Percentiles rank a stretch among this genome's conserved stretches.
Conservation (phyloP, 2,888 invertebrate genomes). For the Nomada ferruginata region DNA sequence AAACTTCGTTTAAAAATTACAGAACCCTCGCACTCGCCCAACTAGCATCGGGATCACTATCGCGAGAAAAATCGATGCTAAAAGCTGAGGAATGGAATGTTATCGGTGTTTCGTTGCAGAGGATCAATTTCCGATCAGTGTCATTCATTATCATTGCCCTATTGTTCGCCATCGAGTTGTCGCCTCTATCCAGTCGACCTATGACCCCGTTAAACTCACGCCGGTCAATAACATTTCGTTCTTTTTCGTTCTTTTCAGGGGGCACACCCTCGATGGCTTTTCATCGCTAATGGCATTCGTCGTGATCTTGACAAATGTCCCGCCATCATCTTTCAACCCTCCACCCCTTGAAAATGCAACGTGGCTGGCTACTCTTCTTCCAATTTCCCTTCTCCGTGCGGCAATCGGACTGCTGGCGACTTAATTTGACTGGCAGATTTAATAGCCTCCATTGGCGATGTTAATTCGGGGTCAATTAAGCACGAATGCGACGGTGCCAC, state of each 20-base stretch:
- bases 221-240: conserved; percentile 10
- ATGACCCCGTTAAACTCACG: conserved; percentile 20
- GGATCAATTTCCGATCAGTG: conserved; percentile 17
- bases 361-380: neutral
- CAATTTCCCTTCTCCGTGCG: conserved; percentile 15
- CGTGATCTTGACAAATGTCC: conserved; percentile 13
- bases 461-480: conserved; percentile 59
- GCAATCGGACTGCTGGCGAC: conserved; percentile 11
- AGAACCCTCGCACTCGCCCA: neutral
- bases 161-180: neutral
- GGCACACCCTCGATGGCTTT: neutral
- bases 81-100: conserved; percentile 21
- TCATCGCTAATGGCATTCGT: conserved; percentile 21
- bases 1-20: too few relatives aligned
- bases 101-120: conserved; percentile 5
- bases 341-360: neutral
- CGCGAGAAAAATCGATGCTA: neutral
- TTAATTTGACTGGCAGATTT: conserved; percentile 37
- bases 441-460: conserved; percentile 39
- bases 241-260: neutral
- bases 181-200: conserved; percentile 14
- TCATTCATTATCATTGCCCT: conserved; percentile 27
- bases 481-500: conserved; percentile 7
- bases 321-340: conserved; percentile 14
- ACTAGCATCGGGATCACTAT: neutral